These are phyloP conservation scores for Macropis europaea DNA, from an alignment of 2,888 invertebrate species.

Conservation along the genomic window DNA sequence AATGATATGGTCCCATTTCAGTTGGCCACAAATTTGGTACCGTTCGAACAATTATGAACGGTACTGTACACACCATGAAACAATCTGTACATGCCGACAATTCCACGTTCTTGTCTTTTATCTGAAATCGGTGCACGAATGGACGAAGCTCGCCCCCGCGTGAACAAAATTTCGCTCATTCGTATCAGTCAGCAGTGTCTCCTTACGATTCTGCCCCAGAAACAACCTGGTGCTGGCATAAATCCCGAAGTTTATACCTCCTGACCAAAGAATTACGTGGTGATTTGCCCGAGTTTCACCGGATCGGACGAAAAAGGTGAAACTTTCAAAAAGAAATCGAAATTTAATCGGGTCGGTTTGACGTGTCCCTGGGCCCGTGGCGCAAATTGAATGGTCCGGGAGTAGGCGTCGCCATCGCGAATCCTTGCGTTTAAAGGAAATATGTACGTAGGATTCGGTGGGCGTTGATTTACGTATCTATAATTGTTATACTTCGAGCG, in stretches of 20 bases:
- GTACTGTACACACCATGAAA: too few relatives aligned
- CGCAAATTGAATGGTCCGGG: constrained; percentile 31
- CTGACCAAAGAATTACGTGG: background rate
- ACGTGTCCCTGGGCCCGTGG: background rate
- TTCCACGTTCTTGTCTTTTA: too few relatives aligned
- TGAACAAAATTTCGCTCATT: constrained; percentile 17
- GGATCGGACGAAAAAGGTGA: background rate
- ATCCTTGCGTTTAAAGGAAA: constrained; percentile 24
- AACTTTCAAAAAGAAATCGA: constrained; percentile 21
- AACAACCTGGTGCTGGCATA: constrained; percentile 7
- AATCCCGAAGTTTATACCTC: constrained; percentile 34
- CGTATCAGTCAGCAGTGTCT: constrained; percentile 1
- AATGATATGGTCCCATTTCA: too few relatives aligned
- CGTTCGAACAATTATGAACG: too few relatives aligned
- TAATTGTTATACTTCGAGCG: constrained; percentile 45
- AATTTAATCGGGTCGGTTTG: constrained; percentile 3
- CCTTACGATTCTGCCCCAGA: constrained; percentile 6
- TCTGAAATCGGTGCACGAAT: background rate
- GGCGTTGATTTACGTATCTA: constrained; percentile 52
- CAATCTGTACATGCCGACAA: too few relatives aligned
- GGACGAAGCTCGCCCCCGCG: constrained; percentile 14
- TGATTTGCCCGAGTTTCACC: constrained; percentile 2
- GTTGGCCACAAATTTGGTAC: too few relatives aligned
- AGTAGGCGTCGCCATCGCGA: constrained; percentile 32
- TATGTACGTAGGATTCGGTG: background rate